Evolutionary conservation across 2,113 vertebrate species (phyloP).

Genomic region (Strigops habroptila): DNA sequence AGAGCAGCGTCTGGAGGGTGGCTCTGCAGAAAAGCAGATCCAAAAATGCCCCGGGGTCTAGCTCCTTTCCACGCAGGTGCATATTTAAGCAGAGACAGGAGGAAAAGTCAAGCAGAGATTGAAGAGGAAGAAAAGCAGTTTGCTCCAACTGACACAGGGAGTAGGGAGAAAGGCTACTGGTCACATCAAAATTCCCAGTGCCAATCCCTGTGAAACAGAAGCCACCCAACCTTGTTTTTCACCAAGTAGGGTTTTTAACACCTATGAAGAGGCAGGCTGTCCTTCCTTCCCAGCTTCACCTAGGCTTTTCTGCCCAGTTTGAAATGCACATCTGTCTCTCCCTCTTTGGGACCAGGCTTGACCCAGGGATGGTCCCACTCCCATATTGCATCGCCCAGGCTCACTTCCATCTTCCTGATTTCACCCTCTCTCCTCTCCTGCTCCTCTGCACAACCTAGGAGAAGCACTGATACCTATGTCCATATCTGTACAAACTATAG

Average conservation of each 20-base stretch:
- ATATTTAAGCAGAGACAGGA: not conserved
- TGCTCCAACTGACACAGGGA: not conserved
- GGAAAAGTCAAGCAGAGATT: not conserved
- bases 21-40: not conserved
- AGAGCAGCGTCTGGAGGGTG: not conserved
- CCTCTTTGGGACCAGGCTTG: not conserved
- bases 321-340: not conserved
- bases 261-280: not conserved
- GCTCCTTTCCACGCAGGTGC: not conserved
- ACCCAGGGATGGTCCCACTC: not conserved
- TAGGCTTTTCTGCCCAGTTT: not conserved
- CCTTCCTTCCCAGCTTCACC: not conserved
- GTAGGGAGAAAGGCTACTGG: not conserved
- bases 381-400: not conserved
- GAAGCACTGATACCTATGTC: not conserved
- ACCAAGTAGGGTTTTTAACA: not conserved
- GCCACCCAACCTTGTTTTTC: not conserved
- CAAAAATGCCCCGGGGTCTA: rapidly evolving
- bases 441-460: not conserved
- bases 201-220: not conserved
- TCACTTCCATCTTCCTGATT: not conserved
- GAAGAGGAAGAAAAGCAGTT: not conserved
- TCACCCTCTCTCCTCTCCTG: not conserved
- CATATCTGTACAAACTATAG: not conserved
- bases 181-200: not conserved